Evolutionary conservation across 2,797 vertebrate genomes (phyloP).

Genomic region (Pseudochirops corinnae): DNA sequence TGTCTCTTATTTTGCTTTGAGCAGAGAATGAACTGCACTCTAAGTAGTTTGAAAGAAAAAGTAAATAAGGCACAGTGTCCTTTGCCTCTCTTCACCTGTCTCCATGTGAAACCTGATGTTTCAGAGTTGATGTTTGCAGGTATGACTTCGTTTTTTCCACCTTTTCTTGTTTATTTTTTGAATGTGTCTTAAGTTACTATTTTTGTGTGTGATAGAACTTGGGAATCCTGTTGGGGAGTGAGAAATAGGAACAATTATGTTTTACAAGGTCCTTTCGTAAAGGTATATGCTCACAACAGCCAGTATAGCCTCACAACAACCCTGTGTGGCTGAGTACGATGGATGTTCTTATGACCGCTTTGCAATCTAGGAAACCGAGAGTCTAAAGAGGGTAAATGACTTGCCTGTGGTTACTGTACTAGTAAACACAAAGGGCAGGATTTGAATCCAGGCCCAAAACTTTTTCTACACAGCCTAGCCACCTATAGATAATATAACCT

Average conservation of each 20-base stretch:
- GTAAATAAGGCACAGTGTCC: slow-evolving; percentile 90
- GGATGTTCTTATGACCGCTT: neutral
- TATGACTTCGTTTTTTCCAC: slow-evolving; percentile 72
- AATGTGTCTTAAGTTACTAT: slow-evolving; percentile 2
- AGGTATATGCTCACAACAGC: neutral
- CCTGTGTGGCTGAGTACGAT: neutral
- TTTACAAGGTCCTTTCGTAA: neutral
- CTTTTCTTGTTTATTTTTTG: neutral
- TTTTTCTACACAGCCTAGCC: neutral
- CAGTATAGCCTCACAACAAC: neutral
- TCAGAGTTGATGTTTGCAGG: slow-evolving; percentile 99
- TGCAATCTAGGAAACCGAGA: neutral
- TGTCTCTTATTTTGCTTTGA: slow-evolving; percentile 61
- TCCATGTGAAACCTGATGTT: slow-evolving; percentile 98
- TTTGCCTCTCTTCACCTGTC: slow-evolving; percentile 96
- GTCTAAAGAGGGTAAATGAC: neutral
- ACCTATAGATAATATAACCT: neutral
- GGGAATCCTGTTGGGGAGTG: neutral
- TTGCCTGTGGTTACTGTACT: neutral
- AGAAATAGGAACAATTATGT: neutral
- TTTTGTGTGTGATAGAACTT: neutral
- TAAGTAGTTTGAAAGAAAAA: slow-evolving; percentile 94
- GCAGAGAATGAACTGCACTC: slow-evolving; percentile 95
- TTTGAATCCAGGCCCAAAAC: neutral
- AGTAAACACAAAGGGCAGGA: neutral